Base-by-base conservation (phyloP, 37 sponge, comb jelly and placozoan species). In the Cladorhizidae sp. region DNA sequence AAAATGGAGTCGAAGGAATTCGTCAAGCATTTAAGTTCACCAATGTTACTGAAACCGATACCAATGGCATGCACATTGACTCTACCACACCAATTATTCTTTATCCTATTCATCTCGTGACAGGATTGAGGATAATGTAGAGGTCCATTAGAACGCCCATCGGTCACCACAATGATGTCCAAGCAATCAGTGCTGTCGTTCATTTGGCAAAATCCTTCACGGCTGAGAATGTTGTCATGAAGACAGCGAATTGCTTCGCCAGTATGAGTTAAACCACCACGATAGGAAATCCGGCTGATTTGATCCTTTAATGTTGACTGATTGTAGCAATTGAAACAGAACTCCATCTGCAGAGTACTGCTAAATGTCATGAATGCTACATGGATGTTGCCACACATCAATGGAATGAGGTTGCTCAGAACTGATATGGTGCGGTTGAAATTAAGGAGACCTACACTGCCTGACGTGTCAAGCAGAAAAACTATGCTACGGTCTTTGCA, bases 401-500 rank as follows among this genome's bases (percentile, higher is more conserved):
- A 33, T 12, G 21, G 22, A 0, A 37, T 62, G 3, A 78, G 67
- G 22, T 78, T 12, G 23, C 49, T 28, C 28, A 78, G 17, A 1
- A 64, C 32, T 26, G 40, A 28, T 26, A 50, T 65, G 18, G 64
- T 28, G 8, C 33, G 37, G 29, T 40, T 7, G 65, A 64, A 78
- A 22, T 45, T 50, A 22, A 43, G 1, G 11, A 23, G 21, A 23
- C 78, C 65, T 40, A 78, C 33, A 25, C 78, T 78, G 3, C 18
- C 50, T 22, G 78, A 78, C 1, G 78, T 43, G 33, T 78, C 78
- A 9, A 78, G 78, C 20, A 78, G 42, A 64, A 78, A 78, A 1
- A 78, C 9, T 37, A 78, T 62, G 21, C 41, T 40, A 3, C 67
- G 11, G 18, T 43, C 40, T 39, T 36, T 32, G 35, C 67, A 65